Evolutionary conservation across 2,797 vertebrate species (phyloP).

Genomic region (Oreonectes daqikongensis): DNA sequence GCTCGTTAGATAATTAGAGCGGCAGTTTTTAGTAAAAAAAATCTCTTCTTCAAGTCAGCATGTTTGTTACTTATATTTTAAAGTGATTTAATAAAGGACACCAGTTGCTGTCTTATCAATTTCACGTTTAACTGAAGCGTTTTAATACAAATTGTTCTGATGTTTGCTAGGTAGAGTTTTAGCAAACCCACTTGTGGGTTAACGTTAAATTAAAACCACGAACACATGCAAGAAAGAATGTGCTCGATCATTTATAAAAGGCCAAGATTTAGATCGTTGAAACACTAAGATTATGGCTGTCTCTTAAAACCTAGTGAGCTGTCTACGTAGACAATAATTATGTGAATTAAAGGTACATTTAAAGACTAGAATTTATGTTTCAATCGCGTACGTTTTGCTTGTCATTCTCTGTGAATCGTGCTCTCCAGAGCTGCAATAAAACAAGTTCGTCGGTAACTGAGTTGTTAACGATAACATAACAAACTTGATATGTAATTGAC

Average conservation of each 20-base stretch:
- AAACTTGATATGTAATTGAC: background rate
- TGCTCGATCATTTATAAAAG: background rate
- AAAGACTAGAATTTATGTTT: no score
- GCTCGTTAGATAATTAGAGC: background rate
- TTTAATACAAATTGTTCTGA: background rate
- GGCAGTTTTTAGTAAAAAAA: no score
- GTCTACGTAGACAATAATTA: background rate
- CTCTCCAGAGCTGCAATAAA: background rate
- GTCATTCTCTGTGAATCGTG: no score
- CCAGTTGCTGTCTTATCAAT: background rate
- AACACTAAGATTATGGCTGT: background rate
- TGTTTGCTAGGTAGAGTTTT: background rate
- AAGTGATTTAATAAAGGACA: no score
- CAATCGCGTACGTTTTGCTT: no score
- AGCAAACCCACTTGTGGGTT: background rate
- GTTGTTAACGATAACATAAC: no score
- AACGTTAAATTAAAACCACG: background rate
- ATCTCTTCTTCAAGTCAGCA: no score
- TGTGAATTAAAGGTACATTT: no score
- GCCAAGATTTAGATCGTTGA: background rate
- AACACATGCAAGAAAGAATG: no score
- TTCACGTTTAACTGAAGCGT: accelerated
- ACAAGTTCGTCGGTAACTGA: no score
- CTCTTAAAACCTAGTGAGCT: background rate
- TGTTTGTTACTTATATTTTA: background rate